A percentile compares a stretch with the other conserved stretches of the same genome.
These are phyloP conservation scores for Drosophila nigromelanica DNA, from an alignment of 1,140 invertebrate genomes.

Conservation along the genomic window DNA sequence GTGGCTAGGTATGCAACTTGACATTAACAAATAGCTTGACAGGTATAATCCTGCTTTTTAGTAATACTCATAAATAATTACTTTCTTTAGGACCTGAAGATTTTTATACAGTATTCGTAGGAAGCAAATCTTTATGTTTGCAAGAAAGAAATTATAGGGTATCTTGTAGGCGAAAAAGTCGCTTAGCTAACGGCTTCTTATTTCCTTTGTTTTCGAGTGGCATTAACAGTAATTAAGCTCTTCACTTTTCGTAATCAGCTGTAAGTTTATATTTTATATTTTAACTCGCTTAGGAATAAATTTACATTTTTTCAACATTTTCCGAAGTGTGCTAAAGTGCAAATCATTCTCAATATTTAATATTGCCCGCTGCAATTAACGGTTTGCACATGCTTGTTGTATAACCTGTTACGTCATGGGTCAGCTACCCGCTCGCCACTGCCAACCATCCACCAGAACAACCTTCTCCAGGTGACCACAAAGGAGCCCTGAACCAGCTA, in stretches of 20 bases:
- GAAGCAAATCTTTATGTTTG: not conserved
- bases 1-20: not conserved
- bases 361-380: constrained; percentile 4
- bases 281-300: constrained; percentile 29
- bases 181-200: not conserved
- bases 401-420: not conserved
- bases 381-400: not conserved
- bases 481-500: constrained; percentile 26
- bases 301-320: constrained; percentile 2
- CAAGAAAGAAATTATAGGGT: not conserved
- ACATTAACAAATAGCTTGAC: too few species aligned
- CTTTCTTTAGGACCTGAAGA: too few species aligned
- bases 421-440: not conserved
- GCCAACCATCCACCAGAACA: not conserved
- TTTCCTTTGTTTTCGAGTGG: constrained; percentile 31
- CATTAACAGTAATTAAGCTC: constrained; percentile 61
- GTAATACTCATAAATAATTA: not conserved
- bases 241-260: constrained; percentile 56
- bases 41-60: too few species aligned
- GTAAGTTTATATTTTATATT: constrained; percentile 42
- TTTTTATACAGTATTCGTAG: too few species aligned
- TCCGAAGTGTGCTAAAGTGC: constrained; percentile 16
- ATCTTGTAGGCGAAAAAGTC: not conserved
- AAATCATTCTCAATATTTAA: constrained; percentile 12
- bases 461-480: constrained; percentile 17